Evolutionary conservation across 2,113 vertebrate species (phyloP).

Genomic region (Otus sunia): DNA sequence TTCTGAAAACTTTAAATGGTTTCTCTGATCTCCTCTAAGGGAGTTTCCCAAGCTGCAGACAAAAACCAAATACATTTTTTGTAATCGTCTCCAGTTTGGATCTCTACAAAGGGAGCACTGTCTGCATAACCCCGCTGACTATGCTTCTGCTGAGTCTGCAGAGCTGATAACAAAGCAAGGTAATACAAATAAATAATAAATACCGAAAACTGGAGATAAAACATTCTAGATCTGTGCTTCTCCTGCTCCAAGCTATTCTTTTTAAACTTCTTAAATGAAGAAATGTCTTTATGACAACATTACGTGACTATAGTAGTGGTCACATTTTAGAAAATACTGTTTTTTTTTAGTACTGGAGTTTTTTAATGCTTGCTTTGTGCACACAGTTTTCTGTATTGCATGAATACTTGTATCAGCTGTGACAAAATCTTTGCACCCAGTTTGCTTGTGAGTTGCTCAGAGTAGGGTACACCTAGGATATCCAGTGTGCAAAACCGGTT

Average conservation of each 20-base stretch:
- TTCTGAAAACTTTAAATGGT: background rate
- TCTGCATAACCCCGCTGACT: background rate
- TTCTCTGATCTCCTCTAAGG: background rate
- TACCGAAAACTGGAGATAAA: background rate
- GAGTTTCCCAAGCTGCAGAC: background rate
- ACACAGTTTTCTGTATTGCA: background rate
- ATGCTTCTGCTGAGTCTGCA: background rate
- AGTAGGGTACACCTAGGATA: background rate
- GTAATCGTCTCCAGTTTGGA: background rate
- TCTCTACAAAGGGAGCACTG: slow-evolving; percentile 28
- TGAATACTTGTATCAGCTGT: background rate
- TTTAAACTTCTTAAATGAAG: background rate
- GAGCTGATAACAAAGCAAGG: slow-evolving; percentile 3
- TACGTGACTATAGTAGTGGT: background rate
- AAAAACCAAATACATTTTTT: background rate
- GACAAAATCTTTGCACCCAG: background rate
- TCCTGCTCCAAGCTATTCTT: background rate
- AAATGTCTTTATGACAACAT: background rate
- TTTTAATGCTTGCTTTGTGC: background rate
- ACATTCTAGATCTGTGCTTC: background rate
- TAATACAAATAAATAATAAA: slow-evolving; percentile 40
- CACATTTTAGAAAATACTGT: background rate
- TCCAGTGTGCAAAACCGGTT: background rate
- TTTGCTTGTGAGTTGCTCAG: background rate
- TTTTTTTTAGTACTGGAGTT: rapidly evolving